Evolutionary conservation across 2,797 vertebrate genomes (phyloP), one percentile per base, ranked within the genome.

Genomic region (Cynodonichthys magdalenae): DNA sequence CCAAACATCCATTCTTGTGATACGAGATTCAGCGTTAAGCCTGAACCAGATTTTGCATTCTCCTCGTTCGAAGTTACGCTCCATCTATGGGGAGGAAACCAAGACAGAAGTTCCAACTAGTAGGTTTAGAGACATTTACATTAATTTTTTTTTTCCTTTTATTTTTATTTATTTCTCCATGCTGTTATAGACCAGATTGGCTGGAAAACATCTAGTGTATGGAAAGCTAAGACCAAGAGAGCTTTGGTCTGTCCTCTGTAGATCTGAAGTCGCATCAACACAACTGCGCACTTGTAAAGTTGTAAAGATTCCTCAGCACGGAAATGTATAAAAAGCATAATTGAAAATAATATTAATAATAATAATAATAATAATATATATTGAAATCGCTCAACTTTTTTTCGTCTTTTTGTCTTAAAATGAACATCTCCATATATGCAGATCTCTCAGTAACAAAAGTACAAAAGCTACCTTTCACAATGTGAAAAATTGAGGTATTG

Each of bases 401-500:
- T 65, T 81, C n/a, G 15, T 14, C 47, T 63, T 53, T 71, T 82
- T 86, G 85, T 90, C 79, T 85, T 89, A 87, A 97, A 99, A 97
- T 96, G 94, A 98, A 98, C 96, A 91, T 92, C 92, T 93, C 94
- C 92, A 92, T 99, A 98, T 98, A 98, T 97, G 97, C 97, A 98
- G 96, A 98, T 99, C 97, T 99, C 95, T 98, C 97, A 97, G 96
- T 98, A 99, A 99, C 97, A 99, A 99, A 99, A 99, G 97, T 99
- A 99, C 96, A 99, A 99, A 99, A 99, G 97, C 97, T 99, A 99
- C 96, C 97, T 98, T 99, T 98, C 97, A 98, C 97, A 98, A 99
- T 98, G 98, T 99, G 98, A 99, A 99, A 99, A 99, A 99, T 98
- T 99, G 97, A 99, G 97, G 97, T 99, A 99, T 99, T 99, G 98